Evolutionary conservation across 2,113 vertebrate species (phyloP).

Genomic region (Catagonus wagneri): DNA sequence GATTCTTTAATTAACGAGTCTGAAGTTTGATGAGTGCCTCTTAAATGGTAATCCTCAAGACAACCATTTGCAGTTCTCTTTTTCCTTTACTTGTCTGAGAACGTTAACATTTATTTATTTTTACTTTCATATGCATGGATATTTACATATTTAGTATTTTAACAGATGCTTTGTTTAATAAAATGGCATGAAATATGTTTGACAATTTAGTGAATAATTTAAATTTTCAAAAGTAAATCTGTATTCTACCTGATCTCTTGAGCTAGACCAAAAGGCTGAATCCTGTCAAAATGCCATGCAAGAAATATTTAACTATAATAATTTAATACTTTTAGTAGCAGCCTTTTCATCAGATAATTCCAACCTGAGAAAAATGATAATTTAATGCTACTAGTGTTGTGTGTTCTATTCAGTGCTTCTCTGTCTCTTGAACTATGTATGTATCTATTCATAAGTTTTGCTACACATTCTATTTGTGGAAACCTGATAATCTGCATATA

Average conservation of each 20-base stretch:
- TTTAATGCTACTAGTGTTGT: slow-evolving; percentile 45
- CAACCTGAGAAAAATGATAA: slow-evolving; percentile 50
- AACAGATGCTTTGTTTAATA: slow-evolving; percentile 18
- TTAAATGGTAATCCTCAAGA: neutral
- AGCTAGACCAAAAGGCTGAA: slow-evolving; percentile 56
- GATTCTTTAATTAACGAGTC: neutral
- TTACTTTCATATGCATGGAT: neutral
- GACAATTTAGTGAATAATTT: neutral
- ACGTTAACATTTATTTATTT: slow-evolving; percentile 16
- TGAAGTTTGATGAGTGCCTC: neutral
- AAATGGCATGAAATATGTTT: slow-evolving; percentile 65
- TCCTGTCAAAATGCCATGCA: neutral
- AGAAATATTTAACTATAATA: slow-evolving; percentile 58
- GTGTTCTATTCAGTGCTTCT: neutral
- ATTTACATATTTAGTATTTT: slow-evolving; percentile 58
- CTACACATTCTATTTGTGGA: neutral
- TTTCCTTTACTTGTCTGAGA: slow-evolving; percentile 1
- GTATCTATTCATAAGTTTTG: neutral
- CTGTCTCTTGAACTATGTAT: neutral
- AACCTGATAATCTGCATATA: neutral
- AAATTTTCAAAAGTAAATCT: neutral
- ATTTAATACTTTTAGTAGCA: slow-evolving; percentile 24
- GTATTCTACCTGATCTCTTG: slow-evolving; percentile 12
- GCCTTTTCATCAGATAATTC: slow-evolving; percentile 56
- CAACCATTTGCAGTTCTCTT: slow-evolving; percentile 15